These are phyloP conservation scores for Mus minutoides DNA, from an alignment of 2,797 vertebrate species.

Conservation along the genomic window DNA sequence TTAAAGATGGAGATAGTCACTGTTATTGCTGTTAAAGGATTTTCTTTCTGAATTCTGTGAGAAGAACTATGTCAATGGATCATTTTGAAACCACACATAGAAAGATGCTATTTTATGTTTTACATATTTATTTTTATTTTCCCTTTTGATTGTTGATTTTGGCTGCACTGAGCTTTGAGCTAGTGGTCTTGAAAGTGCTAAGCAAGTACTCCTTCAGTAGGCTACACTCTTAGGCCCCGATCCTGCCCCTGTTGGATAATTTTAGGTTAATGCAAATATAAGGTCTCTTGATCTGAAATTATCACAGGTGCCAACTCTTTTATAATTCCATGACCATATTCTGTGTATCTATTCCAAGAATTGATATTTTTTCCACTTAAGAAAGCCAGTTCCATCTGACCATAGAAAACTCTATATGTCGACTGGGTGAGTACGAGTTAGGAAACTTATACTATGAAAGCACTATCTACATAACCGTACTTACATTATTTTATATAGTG, in stretches of 20 bases:
- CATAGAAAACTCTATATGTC: neutral
- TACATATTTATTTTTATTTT: neutral
- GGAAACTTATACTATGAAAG: neutral
- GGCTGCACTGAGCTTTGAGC: neutral
- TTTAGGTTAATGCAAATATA: neutral
- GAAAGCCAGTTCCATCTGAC: neutral
- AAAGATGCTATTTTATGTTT: neutral
- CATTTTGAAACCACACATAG: conserved; percentile 2
- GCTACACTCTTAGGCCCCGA: neutral
- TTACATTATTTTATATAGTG: no score
- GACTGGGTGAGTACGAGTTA: neutral
- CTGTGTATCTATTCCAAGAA: neutral
- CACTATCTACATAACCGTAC: neutral
- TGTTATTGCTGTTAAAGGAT: neutral
- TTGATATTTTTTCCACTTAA: neutral
- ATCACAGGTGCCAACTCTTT: neutral
- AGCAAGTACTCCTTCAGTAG: neutral
- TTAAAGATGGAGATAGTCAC: neutral
- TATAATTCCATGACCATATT: neutral
- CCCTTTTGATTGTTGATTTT: neutral
- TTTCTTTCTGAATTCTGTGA: neutral
- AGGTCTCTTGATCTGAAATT: neutral
- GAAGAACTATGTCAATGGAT: neutral
- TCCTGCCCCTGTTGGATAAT: neutral
- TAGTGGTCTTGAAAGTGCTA: neutral